phyloP scores from a whole-genome alignment of 2,888 invertebrate genomes.

The Eristalis pertinax region DNA sequence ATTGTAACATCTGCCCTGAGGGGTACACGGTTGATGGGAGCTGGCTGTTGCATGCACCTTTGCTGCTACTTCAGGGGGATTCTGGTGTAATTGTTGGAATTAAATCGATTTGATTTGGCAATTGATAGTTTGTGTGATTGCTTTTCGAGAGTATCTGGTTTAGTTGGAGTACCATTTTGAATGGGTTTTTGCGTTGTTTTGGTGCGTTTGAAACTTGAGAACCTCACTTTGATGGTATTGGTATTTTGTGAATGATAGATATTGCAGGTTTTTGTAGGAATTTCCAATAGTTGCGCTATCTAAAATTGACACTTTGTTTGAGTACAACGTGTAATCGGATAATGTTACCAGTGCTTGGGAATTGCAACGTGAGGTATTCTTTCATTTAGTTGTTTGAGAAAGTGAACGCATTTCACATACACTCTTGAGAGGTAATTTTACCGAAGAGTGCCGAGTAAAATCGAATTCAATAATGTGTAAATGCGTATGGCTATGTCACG shows the following conservation, averaged over 20 bases:
- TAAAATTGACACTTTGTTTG: background rate
- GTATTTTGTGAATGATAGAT: background rate
- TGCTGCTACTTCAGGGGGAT: background rate
- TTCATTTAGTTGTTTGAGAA: background rate
- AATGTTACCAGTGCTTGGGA: background rate
- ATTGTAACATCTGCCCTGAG: slow-evolving; percentile 15
- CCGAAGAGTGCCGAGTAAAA: no score
- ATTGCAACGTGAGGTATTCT: background rate
- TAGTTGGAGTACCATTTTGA: background rate
- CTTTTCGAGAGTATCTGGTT: slow-evolving; percentile 35
- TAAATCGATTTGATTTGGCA: slow-evolving; percentile 43
- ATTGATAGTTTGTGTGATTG: slow-evolving; percentile 45
- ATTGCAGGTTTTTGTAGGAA: background rate
- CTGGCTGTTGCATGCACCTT: background rate
- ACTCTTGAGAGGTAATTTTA: no score
- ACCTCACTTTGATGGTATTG: background rate
- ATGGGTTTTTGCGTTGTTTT: background rate
- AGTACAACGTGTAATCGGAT: background rate
- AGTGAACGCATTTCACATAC: no score
- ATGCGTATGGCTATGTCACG: no score
- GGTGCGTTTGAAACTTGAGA: background rate
- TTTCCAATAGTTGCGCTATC: background rate
- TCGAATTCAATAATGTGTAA: no score
- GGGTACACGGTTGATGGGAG: background rate
- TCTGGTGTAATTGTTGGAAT: slow-evolving; percentile 37